Evolutionary conservation across 2,797 vertebrate genomes (phyloP), one percentile per base, ranked within the genome.

Genomic region (Petrocephalus schoutedeni): DNA sequence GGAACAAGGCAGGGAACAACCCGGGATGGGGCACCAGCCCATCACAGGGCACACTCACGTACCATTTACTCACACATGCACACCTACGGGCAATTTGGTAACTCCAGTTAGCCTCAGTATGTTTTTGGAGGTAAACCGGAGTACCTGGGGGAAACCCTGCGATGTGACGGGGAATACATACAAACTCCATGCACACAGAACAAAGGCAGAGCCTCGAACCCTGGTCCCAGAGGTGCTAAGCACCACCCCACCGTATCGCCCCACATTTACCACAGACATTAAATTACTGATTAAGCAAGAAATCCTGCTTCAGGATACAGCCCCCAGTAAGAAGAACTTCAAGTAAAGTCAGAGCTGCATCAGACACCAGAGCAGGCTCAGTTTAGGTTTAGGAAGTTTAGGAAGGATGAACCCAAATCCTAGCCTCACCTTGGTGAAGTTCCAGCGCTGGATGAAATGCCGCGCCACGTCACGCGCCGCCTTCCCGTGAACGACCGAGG

Each of bases 381-480:
- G 9, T 28, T 1, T 10, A 5, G 19, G 4, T 58, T 2, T 16
- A 61, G 7, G 10, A 23, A 9, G 6, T 61, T 64, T 23, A 14
- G 61, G 67, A 41, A 74, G 28, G 4, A 41, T 74, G 1, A 36
- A n/a, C n/a, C 19, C 45, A 0, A 1, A 28, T 1, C 9, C 4
- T 28, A 32, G 61, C 87, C 91, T 89, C 28, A 98, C 98, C 97
- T 98, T 99, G 0, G 97, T 97, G 94, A 99, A 99, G 91, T 99
- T 99, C 98, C 98, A 99, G 84, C 98, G 96, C 91, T 99, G 98
- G 92, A 99, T 99, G 88, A 99, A 99, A 91, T 99, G 98, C 2
- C 98, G 93, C 0, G 98, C 98, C 19, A 99, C 94, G 0, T 99
- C 98, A 0, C 98, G 95, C 0, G 98, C 98, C 0, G 98, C 98